Evolutionary conservation across 2,888 invertebrate genomes (phyloP).

Genomic region (Drosophila trichaetosa): DNA sequence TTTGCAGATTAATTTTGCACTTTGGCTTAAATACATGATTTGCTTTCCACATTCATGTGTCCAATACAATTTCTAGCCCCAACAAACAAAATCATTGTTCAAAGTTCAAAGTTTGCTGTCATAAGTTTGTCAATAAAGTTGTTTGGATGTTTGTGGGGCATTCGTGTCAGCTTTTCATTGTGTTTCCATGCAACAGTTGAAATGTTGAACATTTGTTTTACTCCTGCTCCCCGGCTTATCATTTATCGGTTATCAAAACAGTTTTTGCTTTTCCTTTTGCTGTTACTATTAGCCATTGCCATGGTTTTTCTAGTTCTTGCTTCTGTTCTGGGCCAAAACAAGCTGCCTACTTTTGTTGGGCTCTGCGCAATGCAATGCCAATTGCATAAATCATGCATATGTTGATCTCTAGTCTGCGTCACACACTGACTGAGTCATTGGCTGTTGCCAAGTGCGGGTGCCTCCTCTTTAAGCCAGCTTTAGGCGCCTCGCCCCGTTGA

Average conservation of each 20-base stretch:
- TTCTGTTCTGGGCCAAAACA: no score
- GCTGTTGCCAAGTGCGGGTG: no score
- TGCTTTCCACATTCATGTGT: background rate
- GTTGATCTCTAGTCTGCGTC: conserved; percentile 44
- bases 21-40: background rate
- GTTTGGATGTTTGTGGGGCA: background rate
- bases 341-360: no score
- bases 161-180: background rate
- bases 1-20: background rate
- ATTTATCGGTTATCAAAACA: background rate
- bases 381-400: conserved; percentile 71
- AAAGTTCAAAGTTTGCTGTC: background rate
- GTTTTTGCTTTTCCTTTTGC: no score
- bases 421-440: conserved; percentile 16
- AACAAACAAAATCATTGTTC: background rate
- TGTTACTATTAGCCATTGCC: background rate
- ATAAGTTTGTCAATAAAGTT: background rate
- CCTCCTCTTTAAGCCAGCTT: conserved; percentile 35
- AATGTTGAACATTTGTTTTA: background rate
- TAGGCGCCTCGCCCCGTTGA: conserved; percentile 17
- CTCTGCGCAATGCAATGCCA: conserved; percentile 55
- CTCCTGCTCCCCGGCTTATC: background rate
- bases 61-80: background rate
- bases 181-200: background rate
- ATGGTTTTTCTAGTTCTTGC: background rate